Evolutionary conservation across 1,140 invertebrate species (phyloP).

Genomic region (Mycetomoellerius zeteki): DNA sequence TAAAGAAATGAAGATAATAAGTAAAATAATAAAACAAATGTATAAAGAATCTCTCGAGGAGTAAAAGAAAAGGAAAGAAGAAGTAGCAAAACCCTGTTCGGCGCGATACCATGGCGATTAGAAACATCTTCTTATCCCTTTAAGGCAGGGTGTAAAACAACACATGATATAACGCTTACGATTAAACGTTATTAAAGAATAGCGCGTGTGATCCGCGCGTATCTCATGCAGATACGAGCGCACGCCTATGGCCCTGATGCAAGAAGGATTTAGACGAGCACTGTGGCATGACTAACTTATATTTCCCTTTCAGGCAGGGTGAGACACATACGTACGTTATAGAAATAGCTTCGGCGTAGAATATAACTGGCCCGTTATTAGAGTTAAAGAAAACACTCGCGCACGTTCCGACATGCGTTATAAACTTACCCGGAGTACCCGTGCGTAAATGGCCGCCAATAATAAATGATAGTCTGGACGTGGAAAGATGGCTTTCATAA

Average conservation of each 20-base stretch:
- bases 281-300: constrained; percentile 78
- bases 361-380: constrained; percentile 75
- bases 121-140: constrained; percentile 76
- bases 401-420: background rate
- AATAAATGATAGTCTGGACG: constrained; percentile 11
- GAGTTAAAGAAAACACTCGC: constrained; percentile 57
- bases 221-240: constrained; percentile 29
- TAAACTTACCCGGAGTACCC: constrained; percentile 23
- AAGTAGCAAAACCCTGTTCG: constrained; percentile 2
- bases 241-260: constrained; percentile 73
- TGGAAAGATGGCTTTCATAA: constrained; percentile 20
- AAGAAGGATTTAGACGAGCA: constrained; percentile 77
- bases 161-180: constrained; percentile 73
- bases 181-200: constrained; percentile 75
- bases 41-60: background rate
- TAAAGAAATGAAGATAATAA: background rate
- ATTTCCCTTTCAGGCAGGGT: constrained; percentile 80
- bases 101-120: constrained; percentile 48
- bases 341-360: constrained; percentile 71
- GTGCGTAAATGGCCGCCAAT: constrained; percentile 12
- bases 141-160: constrained; percentile 79
- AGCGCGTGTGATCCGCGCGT: constrained; percentile 62
- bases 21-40: background rate
- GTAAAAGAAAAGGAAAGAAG: constrained; percentile 3
- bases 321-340: constrained; percentile 72